Evolutionary conservation across 1,140 invertebrate genomes (phyloP), one percentile per base, ranked within the genome.

Genomic region (Melipona quadrifasciata): DNA sequence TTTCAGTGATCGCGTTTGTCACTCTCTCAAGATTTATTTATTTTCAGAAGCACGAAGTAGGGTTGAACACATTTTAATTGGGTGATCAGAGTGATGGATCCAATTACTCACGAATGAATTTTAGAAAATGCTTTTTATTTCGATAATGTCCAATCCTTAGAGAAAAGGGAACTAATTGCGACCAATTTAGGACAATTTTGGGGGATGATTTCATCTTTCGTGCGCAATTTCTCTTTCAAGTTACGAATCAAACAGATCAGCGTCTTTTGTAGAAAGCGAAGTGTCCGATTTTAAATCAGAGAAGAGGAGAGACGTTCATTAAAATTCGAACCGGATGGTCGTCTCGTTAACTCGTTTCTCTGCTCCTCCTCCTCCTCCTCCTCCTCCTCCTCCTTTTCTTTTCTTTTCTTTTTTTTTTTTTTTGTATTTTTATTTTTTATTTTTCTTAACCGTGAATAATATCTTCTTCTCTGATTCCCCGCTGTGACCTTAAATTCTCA

Each of bases 321-420:
- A 76, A 76, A 76, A 76, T 76, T 76, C 74, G 27, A 57, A 11
- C 17, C 57, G 21, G 34, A 61, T 61, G 51, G 24, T 17, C 34
- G 34, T 47, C 78, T 70, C 78, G 78, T 80, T 67, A 67, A 57
- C 72, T 74, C 64, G 65, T 71, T 80, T 70, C 67, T 72, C 31
- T 71, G 12, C 53, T 67, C 47, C 17, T 34, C 14, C 21, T 16
- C 12, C 21, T 39, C 21, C 39, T 17, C 27, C 12, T 57, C 17
- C 53, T 67, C 47, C 17, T 34, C 14, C 21, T 16, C 12, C 21
- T 39, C 21, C 39, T 24, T 24, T 27, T 24, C 12, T 78, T 5
- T n/a, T 64, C 21, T 58, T 24, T 3, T 24, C 24, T 24, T 24
- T 0, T 58, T 12, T 1, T n/a, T 24, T 11, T 24, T 12, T 58